phyloP scores from a whole-genome alignment of 2,888 invertebrate species.

The Copidosoma aretas region DNA sequence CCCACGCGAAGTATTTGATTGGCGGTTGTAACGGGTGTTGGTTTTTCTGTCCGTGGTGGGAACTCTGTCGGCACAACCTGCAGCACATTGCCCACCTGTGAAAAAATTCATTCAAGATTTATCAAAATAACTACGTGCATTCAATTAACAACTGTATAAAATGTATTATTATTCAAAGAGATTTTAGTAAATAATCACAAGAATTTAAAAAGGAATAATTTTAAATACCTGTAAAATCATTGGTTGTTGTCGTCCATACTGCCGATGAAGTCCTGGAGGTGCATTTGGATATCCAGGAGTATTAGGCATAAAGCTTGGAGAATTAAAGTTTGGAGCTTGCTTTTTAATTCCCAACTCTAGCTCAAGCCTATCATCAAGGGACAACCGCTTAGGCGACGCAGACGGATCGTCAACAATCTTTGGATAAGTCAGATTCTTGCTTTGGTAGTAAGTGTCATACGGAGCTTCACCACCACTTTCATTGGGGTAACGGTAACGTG shows the following conservation, averaged over 20 bases:
- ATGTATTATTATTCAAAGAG: conserved; percentile 1
- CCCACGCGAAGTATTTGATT: conserved; percentile 59
- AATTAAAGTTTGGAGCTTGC: conserved; percentile 36
- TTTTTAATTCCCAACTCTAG: conserved; percentile 67
- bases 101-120: background rate
- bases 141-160: too few species aligned
- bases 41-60: conserved; percentile 38
- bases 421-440: conserved; percentile 59
- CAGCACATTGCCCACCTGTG: conserved; percentile 59
- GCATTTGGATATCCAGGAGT: conserved; percentile 39
- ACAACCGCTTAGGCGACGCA: conserved; percentile 66
- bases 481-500: conserved; percentile 42
- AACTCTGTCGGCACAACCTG: conserved; percentile 54
- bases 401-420: conserved; percentile 56
- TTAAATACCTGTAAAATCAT: conserved; percentile 58
- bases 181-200: too few species aligned
- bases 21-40: conserved; percentile 38
- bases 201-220: too few species aligned
- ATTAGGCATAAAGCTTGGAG: conserved; percentile 30
- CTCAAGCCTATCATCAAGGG: conserved; percentile 68
- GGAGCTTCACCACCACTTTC: conserved; percentile 50
- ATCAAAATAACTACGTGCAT: too few species aligned
- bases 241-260: conserved; percentile 52
- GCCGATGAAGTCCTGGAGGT: conserved; percentile 49
- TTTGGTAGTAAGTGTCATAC: conserved; percentile 53